Percentiles rank a stretch among this genome's conserved stretches.
Evolutionary conservation across 2,797 vertebrate species (phyloP).

Genomic region (Enteromius afrohamiltoni): DNA sequence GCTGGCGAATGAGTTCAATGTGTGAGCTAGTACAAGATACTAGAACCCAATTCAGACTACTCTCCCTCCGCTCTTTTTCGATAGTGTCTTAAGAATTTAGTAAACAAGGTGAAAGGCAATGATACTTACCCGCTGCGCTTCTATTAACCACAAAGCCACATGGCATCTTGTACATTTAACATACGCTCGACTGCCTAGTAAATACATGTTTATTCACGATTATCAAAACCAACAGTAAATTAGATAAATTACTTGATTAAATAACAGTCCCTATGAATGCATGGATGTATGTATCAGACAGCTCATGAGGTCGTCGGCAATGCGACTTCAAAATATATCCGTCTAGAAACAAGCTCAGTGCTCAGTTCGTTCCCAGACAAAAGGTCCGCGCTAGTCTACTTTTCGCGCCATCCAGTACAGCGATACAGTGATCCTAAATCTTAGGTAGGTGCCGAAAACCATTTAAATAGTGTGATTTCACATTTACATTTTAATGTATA

Average conservation of each 20-base stretch:
- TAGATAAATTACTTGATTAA: not conserved
- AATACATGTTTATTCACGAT: constrained; percentile 63
- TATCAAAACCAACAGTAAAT: not conserved
- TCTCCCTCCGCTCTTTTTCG: constrained; percentile 70
- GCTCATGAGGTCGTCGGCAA: not conserved
- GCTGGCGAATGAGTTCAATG: constrained; percentile 64
- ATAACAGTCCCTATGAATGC: not conserved
- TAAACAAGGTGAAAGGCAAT: not conserved
- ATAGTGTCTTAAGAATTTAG: not conserved
- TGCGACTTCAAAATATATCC: constrained; percentile 75
- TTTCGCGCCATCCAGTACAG: constrained; percentile 5
- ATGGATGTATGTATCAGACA: not conserved
- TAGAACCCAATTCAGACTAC: constrained; percentile 82
- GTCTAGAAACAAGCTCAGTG: constrained; percentile 50
- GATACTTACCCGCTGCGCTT: constrained; percentile 48
- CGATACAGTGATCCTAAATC: no score
- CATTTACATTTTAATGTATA: not conserved
- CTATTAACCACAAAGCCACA: constrained; percentile 48
- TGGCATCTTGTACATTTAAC: constrained; percentile 54
- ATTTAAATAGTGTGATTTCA: not conserved
- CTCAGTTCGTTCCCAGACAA: constrained; percentile 13
- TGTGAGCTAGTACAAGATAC: constrained; percentile 69
- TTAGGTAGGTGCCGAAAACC: not conserved
- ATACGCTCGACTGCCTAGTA: constrained; percentile 41
- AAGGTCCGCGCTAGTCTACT: not conserved